Base-by-base conservation (phyloP, 2,113 vertebrate genomes). In the Laticauda colubrina region DNA sequence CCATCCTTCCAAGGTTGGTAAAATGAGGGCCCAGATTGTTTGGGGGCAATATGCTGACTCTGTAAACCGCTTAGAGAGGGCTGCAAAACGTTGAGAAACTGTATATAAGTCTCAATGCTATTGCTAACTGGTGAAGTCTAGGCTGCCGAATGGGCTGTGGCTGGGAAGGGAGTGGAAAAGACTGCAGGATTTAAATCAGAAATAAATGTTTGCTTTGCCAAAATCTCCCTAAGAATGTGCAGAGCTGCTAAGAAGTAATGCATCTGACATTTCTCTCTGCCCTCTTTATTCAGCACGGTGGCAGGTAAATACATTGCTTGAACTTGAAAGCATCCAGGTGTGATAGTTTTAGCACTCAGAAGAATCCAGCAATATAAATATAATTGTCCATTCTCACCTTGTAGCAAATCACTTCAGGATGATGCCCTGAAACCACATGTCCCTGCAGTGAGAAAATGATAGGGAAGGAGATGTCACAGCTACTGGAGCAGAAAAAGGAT, bases 301-400 rank as follows among this genome's bases (percentile, higher is more conserved):
- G 20, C 93, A 96, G 92, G 15, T 89, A 96, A 94, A 95, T 91
- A 61, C 9, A 2, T 93, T 94, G 64, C 92, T 95, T 96, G 55
- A 90, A 94, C 89, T 95, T 95, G 94, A 94, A 94, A 95, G 39
- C 81, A 94, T 94, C 51, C 88, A 95, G 95, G 94, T 95, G 89
- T 93, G 92, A 96, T 57, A 92, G 91, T 56, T 94, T 97, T 95
- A 93, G 45, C 90, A 34, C 87, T 92, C 59, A 90, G 90, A 54
- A 92, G 64, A 95, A 96, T 94, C 57, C 59, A 95, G 94, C 45
- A 90, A 94, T 95, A 90, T 5, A 24, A 93, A 90, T 94, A 89
- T 90, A 94, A 94, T 94, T 93, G 55, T 90, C 88, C 39, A 8
- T 95, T 95, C 94, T 94, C 51, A 96, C 23, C 11, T 88, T 88